phyloP scores from a whole-genome alignment of 1,140 invertebrate species.

The Danaus plexippus region DNA sequence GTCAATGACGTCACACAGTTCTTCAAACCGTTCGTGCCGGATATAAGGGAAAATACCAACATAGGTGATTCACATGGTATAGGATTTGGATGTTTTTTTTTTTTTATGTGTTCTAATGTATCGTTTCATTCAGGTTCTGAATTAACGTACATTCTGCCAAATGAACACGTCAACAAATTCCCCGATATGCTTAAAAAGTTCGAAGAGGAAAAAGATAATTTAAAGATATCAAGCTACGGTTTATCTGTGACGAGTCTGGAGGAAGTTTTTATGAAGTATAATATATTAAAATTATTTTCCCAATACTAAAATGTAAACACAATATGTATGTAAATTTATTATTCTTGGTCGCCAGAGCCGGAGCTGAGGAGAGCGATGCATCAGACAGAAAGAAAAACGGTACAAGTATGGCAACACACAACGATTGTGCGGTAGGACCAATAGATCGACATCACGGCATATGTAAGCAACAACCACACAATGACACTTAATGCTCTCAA shows the following conservation, averaged over 20 bases:
- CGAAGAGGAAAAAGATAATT: slow-evolving; percentile 74
- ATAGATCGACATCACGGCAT: slow-evolving; percentile 20
- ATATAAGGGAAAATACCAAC: slow-evolving; percentile 61
- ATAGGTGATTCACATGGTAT: slow-evolving; percentile 33
- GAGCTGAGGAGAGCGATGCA: slow-evolving; percentile 49
- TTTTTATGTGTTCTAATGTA: background rate
- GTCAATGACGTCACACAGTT: slow-evolving; percentile 70
- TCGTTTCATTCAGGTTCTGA: slow-evolving; percentile 68
- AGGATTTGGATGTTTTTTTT: too few relatives aligned
- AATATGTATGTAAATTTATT: too few relatives aligned
- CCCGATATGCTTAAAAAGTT: slow-evolving; percentile 79
- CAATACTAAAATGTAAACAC: too few relatives aligned
- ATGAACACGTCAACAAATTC: slow-evolving; percentile 69
- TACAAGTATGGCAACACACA: slow-evolving; percentile 19
- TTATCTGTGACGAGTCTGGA: slow-evolving; percentile 90
- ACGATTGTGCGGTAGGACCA: slow-evolving; percentile 34
- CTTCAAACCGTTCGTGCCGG: slow-evolving; percentile 73
- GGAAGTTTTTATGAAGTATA: slow-evolving; percentile 91
- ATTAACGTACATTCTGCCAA: slow-evolving; percentile 73
- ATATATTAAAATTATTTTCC: too few relatives aligned
- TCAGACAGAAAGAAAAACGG: slow-evolving; percentile 27
- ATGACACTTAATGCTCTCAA: background rate
- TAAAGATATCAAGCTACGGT: slow-evolving; percentile 78
- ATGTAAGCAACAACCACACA: slow-evolving; percentile 15
- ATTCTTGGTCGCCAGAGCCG: slow-evolving; percentile 52